Base-by-base conservation (phyloP, 2,797 vertebrate species). In the Amblyopsis hoosieri region DNA sequence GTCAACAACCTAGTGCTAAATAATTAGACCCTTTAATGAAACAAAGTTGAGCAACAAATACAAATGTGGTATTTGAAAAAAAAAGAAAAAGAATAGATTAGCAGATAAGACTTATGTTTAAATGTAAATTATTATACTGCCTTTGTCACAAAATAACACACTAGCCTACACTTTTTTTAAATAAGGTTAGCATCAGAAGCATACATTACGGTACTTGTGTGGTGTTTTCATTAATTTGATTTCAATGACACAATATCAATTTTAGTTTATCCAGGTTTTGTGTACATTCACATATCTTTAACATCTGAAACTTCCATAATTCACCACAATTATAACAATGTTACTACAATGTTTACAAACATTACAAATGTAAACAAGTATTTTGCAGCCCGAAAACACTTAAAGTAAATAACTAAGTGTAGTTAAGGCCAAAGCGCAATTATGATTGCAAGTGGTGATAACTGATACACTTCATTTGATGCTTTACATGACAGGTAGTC, bases 361-460 rank as follows among this genome's bases (percentile, higher is more conserved):
- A 85, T 74, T 87, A 87, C 76, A 87, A 78, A 74, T 82, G 85
- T 85, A 78, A 86, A 86, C 74, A 84, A 82, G 81, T 14, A 17
- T 45, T 29, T 12, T 61, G 52, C 75, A 76, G 79, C 70, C 72
- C 56, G 59, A 77, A 72, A 62, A 81, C 48, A 67, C 69, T 76
- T 56, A 66, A 66, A 77, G 73, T 48, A 79, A 79, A 63, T 69
- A 77, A 84, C 62, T 66, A 71, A 71, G 55, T 71, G 66, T 76
- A 49, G 6, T 80, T 81, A 84, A 86, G 78, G 80, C 81, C 68
- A 66, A 73, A 81, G 71, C 63, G 12, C 72, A 78, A 57, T 45
- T 66, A 76, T 75, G 37, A 42, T 42, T 42, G 37, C 37, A 42
- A 42, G 37, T 42, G 37, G 66, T 61, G 62, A 6, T 61, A 23